Evolutionary conservation across 2,888 invertebrate genomes (phyloP), one percentile per base, ranked within the genome.

Genomic region (Platypus cylindrus): DNA sequence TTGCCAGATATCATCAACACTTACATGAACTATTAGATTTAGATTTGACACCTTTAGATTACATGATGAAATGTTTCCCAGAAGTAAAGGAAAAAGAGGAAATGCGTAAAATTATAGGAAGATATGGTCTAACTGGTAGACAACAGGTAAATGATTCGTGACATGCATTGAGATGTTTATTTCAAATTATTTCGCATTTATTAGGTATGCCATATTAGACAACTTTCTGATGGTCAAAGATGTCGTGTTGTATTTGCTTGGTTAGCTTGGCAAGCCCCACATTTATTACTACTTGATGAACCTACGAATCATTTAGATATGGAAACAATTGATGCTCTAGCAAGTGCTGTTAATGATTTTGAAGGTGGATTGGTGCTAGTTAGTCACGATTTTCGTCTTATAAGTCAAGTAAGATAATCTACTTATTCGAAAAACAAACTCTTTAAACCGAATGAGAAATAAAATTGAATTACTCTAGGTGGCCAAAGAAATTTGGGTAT

Each of bases 221-320:
- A 93, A 60, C 63, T 98, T 39, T 94, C 93, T 0, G 98, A 98
- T 63, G 98, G 98, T 3, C 98, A 98, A 64, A 72, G 95, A 20
- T 98, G 98, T 63, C 79, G 98, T 45, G 95, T 99, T 0, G 95
- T 95, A 39, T 98, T 98, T 64, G 97, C 97, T 11, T 98, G 91
- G 86, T 67, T 98, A 41, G 93, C 98, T 4, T 94, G 90, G 89
- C 94, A 95, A 66, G 79, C 81, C 5, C 97, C 97, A 0, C 97
- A 98, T 66, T 66, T 98, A 51, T 66, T 98, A 47, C 66, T 98
- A 12, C 54, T 66, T 22, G 83, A 84, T 59, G 75, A 77, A 67
- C 93, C 91, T 43, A 93, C 93, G 37, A 93, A 93, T 73, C 93
- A 94, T 55, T 73, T 94, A 62, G 93, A 93, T 55, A 91, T 93